Evolutionary conservation across 2,888 invertebrate species (phyloP).

Genomic region (Nemoura dubitans): DNA sequence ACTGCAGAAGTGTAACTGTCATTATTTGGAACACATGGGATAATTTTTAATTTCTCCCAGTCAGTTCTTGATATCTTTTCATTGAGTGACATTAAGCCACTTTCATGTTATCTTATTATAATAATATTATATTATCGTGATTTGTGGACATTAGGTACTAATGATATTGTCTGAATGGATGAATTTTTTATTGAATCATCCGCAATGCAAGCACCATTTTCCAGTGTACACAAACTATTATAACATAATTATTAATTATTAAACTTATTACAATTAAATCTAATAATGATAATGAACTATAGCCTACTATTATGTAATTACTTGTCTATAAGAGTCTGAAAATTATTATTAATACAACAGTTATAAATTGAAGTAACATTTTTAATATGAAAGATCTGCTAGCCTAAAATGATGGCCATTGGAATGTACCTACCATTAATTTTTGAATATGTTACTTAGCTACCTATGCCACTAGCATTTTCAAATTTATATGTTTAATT

Average conservation of each 20-base stretch:
- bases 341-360: slow-evolving; percentile 24
- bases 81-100: background rate
- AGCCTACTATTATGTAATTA: slow-evolving; percentile 35
- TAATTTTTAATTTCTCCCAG: background rate
- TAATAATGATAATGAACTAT: slow-evolving; percentile 15
- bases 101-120: slow-evolving; percentile 7
- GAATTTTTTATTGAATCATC: background rate
- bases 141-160: background rate
- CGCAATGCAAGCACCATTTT: background rate
- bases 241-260: slow-evolving; percentile 42
- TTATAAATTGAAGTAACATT: slow-evolving; percentile 5
- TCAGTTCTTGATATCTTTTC: background rate
- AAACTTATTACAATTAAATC: slow-evolving; percentile 16
- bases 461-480: background rate
- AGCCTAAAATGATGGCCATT: background rate
- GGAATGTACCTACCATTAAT: background rate
- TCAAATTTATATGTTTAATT: background rate
- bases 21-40: background rate
- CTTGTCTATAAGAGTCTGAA: slow-evolving; percentile 41
- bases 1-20: background rate
- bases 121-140: slow-evolving; percentile 12
- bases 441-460: background rate
- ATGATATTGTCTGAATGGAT: background rate
- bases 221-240: slow-evolving; percentile 31
- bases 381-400: background rate